Percentiles rank a stretch among this genome's conserved stretches.
phyloP scores from a whole-genome alignment of 2,888 invertebrate genomes.

The Scelioninae gen. 1 region DNA sequence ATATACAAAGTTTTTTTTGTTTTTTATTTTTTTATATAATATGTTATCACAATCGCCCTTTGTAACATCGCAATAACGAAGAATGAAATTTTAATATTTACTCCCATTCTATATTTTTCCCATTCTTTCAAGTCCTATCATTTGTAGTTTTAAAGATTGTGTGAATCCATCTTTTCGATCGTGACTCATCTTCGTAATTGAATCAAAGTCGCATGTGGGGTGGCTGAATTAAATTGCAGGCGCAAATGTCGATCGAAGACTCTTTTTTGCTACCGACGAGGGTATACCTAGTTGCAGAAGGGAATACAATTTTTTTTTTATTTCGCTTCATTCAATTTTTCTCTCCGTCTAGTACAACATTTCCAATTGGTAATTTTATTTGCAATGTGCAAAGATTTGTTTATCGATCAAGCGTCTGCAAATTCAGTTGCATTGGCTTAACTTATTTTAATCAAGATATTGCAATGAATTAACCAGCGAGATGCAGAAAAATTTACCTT shows the following conservation, averaged over 20 bases:
- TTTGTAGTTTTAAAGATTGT: conserved; percentile 59
- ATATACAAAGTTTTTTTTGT: no score
- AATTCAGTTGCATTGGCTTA: conserved; percentile 1
- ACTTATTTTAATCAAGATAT: conserved; percentile 25
- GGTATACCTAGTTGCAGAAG: conserved; percentile 70
- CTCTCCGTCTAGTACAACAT: conserved; percentile 39
- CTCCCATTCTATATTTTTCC: conserved; percentile 40
- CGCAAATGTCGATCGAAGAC: conserved; percentile 83
- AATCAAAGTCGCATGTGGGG: conserved; percentile 82
- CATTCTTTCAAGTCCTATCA: conserved; percentile 28
- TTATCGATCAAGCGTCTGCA: conserved; percentile 16
- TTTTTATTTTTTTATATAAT: no score
- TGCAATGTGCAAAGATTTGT: conserved; percentile 46
- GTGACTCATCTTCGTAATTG: conserved; percentile 81
- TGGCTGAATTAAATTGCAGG: conserved; percentile 81
- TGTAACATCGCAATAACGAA: no score
- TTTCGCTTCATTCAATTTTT: conserved; percentile 44
- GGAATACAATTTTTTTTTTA: conserved; percentile 49
- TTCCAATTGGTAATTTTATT: conserved; percentile 47
- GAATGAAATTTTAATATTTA: no score
- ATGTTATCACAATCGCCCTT: no score
- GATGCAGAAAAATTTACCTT: background rate
- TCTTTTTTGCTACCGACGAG: conserved; percentile 75
- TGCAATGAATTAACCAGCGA: conserved; percentile 8
- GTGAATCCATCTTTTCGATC: conserved; percentile 73